Conservation (phyloP, 1,140 invertebrate species). For the Lineus longissimus region DNA sequence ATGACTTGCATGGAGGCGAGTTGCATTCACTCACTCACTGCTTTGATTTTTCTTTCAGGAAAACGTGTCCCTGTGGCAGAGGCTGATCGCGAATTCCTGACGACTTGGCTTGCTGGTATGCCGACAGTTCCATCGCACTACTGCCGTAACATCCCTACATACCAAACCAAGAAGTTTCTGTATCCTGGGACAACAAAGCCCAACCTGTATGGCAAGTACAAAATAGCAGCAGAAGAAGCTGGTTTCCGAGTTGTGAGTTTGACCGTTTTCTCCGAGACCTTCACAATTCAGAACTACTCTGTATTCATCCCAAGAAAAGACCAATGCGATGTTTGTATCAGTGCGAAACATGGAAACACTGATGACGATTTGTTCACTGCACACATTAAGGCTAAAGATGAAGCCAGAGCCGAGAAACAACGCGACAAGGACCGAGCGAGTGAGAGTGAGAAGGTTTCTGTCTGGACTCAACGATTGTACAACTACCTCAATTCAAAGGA, state of each 20-base stretch:
- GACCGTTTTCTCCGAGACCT: not conserved
- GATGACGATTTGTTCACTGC: conserved; percentile 28
- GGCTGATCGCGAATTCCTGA: not conserved
- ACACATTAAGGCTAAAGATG: too few relatives aligned
- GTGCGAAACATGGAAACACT: conserved; percentile 33
- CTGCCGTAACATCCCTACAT: not conserved
- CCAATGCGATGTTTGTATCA: conserved; percentile 44
- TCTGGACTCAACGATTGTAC: too few relatives aligned
- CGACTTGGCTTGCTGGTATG: not conserved
- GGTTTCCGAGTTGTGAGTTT: not conserved
- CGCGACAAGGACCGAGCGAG: conserved; percentile 40
- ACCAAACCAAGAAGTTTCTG: too few relatives aligned
- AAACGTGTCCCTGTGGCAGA: too few relatives aligned
- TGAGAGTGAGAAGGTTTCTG: too few relatives aligned
- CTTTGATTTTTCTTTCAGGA: too few relatives aligned
- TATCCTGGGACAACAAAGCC: too few relatives aligned
- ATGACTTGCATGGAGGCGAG: too few relatives aligned
- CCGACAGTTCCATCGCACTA: not conserved
- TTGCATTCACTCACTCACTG: too few relatives aligned
- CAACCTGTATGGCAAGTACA: too few relatives aligned
- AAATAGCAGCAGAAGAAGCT: not conserved
- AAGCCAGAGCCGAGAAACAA: conserved; percentile 32
- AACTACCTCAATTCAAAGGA: too few relatives aligned
- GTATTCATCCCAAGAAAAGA: too few relatives aligned
- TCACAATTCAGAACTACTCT: not conserved